A percentile compares a stretch with the other conserved stretches of the same genome.
Evolutionary conservation across 2,888 invertebrate species (phyloP).

Genomic region (Choristoneura rosaceana): DNA sequence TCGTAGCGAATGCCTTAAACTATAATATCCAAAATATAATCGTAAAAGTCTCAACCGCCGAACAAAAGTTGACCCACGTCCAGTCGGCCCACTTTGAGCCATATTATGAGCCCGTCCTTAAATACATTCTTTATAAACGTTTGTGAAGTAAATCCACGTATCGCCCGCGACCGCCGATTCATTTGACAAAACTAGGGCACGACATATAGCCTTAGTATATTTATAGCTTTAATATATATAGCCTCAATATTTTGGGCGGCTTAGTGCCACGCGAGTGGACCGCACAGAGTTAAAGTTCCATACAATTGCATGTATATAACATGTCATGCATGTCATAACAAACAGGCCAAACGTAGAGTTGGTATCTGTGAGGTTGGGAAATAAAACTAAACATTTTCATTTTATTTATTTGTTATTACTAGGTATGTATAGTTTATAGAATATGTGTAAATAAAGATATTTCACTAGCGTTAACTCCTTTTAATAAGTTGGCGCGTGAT

Average conservation of each 20-base stretch:
- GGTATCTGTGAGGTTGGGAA: no score
- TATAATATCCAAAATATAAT: background rate
- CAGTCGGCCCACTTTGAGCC: background rate
- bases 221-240: slow-evolving; percentile 3
- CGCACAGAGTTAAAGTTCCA: background rate
- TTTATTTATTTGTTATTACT: no score
- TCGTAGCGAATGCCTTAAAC: no score
- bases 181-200: slow-evolving; percentile 17
- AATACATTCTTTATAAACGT: slow-evolving; percentile 3
- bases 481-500: no score
- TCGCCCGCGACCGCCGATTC: slow-evolving; percentile 3
- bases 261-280: background rate
- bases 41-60: background rate
- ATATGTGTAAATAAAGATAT: no score
- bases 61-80: slow-evolving; percentile 3
- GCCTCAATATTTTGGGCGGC: background rate
- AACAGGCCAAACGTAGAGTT: no score
- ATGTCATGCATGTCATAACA: no score
- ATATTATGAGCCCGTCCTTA: background rate
- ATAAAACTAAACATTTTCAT: no score
- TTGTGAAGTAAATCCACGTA: slow-evolving; percentile 19
- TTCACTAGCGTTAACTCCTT: no score
- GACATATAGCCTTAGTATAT: background rate
- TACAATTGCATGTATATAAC: no score
- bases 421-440: no score